Conservation (phyloP, 2,113 vertebrate species). For the Eulemur rufifrons region DNA sequence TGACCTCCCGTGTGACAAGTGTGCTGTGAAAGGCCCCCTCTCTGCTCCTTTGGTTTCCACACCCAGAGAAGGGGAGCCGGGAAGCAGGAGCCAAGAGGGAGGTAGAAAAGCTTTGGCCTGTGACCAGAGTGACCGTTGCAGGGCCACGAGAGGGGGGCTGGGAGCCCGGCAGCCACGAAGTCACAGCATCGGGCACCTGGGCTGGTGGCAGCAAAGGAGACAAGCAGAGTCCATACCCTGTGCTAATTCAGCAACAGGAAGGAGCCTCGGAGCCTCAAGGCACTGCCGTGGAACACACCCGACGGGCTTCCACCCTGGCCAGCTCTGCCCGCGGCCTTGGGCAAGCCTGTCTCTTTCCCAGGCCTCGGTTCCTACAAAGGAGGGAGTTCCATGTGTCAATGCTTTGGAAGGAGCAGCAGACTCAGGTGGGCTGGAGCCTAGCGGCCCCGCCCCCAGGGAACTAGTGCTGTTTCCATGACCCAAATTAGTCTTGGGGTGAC, state of each 20-base stretch:
- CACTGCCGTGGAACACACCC: rapidly evolving
- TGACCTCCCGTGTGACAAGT: neutral
- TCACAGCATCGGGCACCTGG: neutral
- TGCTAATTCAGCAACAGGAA: neutral
- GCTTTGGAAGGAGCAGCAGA: neutral
- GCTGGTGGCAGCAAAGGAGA: neutral
- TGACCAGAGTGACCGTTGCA: neutral
- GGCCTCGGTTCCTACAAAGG: neutral
- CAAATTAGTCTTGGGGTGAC: neutral
- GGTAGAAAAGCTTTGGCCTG: neutral
- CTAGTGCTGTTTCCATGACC: neutral
- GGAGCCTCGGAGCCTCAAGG: neutral
- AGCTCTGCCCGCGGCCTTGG: neutral
- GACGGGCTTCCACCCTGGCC: neutral
- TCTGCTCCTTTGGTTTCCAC: neutral
- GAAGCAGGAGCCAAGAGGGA: neutral
- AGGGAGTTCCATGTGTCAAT: neutral
- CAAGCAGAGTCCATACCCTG: neutral
- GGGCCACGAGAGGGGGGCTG: rapidly evolving
- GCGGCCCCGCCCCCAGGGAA: neutral
- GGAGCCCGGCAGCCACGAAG: neutral
- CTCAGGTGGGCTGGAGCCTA: neutral
- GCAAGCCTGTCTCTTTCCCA: neutral
- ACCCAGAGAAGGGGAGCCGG: neutral
- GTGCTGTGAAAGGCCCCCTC: neutral